Conservation (phyloP, 1,140 invertebrate species). For the Lepidostoma basale region DNA sequence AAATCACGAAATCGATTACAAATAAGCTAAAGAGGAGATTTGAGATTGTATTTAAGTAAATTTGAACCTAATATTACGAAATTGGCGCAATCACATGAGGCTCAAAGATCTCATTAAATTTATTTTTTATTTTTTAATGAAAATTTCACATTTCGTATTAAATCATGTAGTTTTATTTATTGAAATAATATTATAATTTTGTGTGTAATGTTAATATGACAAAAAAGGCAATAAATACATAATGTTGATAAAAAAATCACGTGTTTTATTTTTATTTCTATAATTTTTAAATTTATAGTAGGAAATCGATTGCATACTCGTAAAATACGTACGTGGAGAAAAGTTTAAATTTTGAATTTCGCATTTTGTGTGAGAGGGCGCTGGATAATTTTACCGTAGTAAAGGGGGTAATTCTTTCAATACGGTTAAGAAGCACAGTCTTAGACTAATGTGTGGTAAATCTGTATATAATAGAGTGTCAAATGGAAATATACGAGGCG, state of each 20-base stretch:
- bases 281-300: not conserved
- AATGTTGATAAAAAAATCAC: not conserved
- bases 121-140: not conserved
- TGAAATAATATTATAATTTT: not conserved
- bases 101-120: too few species aligned
- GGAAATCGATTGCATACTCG: not conserved
- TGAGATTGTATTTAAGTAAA: too few species aligned
- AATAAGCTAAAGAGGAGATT: not conserved
- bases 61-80: too few species aligned
- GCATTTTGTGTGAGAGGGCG: too few species aligned
- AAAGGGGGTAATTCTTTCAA: not conserved
- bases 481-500: too few species aligned
- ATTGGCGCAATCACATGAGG: too few species aligned
- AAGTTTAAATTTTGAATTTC: not conserved
- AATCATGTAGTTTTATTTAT: not conserved
- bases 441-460: too few species aligned
- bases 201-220: not conserved
- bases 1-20: conserved; percentile 1
- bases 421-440: too few species aligned
- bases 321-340: not conserved
- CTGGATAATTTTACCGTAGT: not conserved
- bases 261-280: not conserved
- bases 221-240: not conserved
- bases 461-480: too few species aligned
- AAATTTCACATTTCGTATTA: not conserved